These are phyloP conservation scores for Xylocopa sonorina DNA, from an alignment of 1,140 invertebrate species.

Conservation along the genomic window DNA sequence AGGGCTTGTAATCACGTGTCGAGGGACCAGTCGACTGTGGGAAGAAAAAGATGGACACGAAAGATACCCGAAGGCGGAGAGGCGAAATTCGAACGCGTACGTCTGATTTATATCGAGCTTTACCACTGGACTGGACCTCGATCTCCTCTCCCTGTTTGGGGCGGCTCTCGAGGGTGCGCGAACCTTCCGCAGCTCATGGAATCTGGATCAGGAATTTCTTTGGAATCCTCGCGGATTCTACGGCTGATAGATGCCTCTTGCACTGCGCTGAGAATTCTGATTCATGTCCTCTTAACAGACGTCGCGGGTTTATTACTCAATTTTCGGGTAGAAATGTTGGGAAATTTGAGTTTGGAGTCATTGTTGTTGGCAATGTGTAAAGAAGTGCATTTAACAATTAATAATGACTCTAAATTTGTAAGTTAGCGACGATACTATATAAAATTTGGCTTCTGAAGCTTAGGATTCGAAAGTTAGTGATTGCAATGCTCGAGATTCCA, in stretches of 20 bases:
- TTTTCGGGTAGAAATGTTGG: too few relatives aligned
- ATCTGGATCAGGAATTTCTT: conserved; percentile 56
- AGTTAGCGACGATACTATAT: too few relatives aligned
- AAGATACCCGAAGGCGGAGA: conserved; percentile 32
- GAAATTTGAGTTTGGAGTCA: too few relatives aligned
- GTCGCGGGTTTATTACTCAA: background rate
- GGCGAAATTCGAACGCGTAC: conserved; percentile 27
- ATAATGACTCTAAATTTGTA: too few relatives aligned
- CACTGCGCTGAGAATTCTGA: conserved; percentile 35
- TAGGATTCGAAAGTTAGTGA: too few relatives aligned
- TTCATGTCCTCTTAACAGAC: conserved; percentile 5
- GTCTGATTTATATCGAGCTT: conserved; percentile 67
- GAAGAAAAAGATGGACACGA: conserved; percentile 50
- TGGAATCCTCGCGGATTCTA: conserved; percentile 47
- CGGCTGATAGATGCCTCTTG: conserved; percentile 45
- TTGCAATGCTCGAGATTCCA: too few relatives aligned
- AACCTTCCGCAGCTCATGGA: conserved; percentile 38
- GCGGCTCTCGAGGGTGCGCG: conserved; percentile 46
- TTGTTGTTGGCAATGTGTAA: too few relatives aligned
- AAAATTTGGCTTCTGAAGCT: too few relatives aligned
- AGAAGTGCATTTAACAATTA: too few relatives aligned
- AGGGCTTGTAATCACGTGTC: conserved; percentile 70
- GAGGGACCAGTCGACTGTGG: conserved; percentile 21
- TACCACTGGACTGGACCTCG: conserved; percentile 33
- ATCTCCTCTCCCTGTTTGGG: conserved; percentile 49